Evolutionary conservation across 2,797 vertebrate species (phyloP).

Genomic region (Macropus fuliginosus): DNA sequence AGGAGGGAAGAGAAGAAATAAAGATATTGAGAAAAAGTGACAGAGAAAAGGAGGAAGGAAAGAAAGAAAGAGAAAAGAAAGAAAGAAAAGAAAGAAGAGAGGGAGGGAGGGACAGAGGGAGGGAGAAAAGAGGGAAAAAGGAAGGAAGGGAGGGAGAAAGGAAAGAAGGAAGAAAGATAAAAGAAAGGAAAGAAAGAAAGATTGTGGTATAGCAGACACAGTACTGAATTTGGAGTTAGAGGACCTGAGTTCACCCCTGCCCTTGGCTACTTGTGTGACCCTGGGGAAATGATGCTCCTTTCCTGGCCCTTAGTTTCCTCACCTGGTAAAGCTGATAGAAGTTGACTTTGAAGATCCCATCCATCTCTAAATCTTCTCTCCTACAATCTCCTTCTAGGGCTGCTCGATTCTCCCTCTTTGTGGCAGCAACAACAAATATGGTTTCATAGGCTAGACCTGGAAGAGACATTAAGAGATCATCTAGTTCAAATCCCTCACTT

Average conservation of each 20-base stretch:
- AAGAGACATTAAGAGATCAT: neutral
- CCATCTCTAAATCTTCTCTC: neutral
- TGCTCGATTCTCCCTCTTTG: neutral
- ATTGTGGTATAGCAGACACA: neutral
- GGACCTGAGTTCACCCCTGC: neutral
- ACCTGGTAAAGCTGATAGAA: neutral
- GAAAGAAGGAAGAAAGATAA: no score
- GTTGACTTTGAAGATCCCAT: neutral
- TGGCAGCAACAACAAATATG: neutral
- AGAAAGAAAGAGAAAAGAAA: no score
- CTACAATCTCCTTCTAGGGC: neutral
- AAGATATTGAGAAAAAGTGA: neutral
- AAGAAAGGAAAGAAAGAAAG: no score
- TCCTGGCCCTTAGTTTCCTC: neutral
- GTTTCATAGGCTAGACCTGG: neutral
- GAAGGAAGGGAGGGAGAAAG: rapidly evolving
- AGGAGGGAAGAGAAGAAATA: no score
- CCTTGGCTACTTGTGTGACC: neutral
- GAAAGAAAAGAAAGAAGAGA: neutral
- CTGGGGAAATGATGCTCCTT: neutral
- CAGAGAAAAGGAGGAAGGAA: neutral
- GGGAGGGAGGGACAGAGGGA: neutral
- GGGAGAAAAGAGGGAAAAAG: neutral
- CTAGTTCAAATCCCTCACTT: neutral
- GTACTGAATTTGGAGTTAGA: neutral